Conservation (phyloP, 2,113 vertebrate species). For the Laticauda colubrina region DNA sequence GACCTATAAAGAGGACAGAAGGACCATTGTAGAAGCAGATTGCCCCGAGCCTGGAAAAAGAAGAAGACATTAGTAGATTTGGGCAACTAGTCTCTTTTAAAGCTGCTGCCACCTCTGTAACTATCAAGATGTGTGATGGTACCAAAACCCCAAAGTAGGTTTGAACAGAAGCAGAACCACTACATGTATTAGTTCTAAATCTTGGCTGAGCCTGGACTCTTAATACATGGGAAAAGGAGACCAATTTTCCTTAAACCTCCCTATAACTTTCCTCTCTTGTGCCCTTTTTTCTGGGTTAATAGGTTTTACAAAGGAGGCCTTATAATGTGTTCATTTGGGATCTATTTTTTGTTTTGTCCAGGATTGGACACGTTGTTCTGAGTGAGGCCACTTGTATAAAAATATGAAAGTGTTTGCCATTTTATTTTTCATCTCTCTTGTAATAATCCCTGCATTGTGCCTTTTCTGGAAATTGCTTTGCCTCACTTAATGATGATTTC, state of each 20-base stretch:
- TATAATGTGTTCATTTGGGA: background rate
- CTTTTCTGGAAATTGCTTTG: background rate
- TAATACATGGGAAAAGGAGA: no score
- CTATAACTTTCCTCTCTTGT: background rate
- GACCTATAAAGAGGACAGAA: background rate
- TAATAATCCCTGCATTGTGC: background rate
- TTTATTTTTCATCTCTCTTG: background rate
- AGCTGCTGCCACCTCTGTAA: background rate
- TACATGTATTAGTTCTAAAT: background rate
- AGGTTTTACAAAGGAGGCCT: background rate
- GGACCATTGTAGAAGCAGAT: background rate
- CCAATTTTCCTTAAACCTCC: background rate
- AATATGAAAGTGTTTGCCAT: background rate
- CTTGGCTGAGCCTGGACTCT: background rate
- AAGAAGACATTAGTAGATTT: background rate
- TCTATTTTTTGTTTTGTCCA: background rate
- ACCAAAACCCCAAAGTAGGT: background rate
- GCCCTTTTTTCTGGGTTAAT: background rate
- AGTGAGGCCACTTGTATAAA: background rate
- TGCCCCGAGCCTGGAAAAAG: background rate
- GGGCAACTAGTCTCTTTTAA: background rate
- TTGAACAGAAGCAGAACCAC: background rate
- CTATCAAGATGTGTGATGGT: background rate
- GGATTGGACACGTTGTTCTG: background rate
- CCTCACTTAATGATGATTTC: background rate